A percentile compares a stretch with the other conserved stretches of the same genome.
phyloP scores from a whole-genome alignment of 1,140 invertebrate species.

The Rhagoletis pomonella region DNA sequence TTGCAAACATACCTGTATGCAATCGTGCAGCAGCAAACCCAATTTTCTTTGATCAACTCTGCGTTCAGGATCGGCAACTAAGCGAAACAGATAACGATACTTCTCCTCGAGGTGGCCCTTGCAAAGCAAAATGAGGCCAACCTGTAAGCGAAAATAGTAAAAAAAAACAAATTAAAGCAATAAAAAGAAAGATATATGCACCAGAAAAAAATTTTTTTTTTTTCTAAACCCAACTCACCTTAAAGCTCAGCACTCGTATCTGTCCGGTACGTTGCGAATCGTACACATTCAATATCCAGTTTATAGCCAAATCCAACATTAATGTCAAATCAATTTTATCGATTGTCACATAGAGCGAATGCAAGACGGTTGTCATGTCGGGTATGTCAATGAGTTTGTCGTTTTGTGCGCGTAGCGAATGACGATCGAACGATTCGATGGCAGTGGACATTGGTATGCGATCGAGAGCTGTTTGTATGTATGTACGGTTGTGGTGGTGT shows the following conservation, averaged over 20 bases:
- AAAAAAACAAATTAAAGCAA: no score
- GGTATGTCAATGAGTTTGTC: conserved; percentile 95
- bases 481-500: neutral
- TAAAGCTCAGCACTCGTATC: conserved; percentile 97
- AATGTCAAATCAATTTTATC: conserved; percentile 83
- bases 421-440: conserved; percentile 94
- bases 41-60: conserved; percentile 96
- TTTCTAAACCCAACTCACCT: conserved; percentile 76
- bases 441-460: conserved; percentile 89
- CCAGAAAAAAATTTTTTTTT: neutral
- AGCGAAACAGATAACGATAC: conserved; percentile 95
- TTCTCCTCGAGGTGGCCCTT: conserved; percentile 98
- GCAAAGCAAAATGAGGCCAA: conserved; percentile 93
- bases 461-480: conserved; percentile 82
- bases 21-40: conserved; percentile 95
- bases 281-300: conserved; percentile 99
- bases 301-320: conserved; percentile 95
- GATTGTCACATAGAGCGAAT: conserved; percentile 86
- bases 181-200: no score
- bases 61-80: conserved; percentile 96
- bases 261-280: conserved; percentile 98
- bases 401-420: conserved; percentile 94
- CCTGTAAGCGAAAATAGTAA: conserved; percentile 74
- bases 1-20: conserved; percentile 86
- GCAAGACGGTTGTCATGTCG: conserved; percentile 95